Evolutionary conservation across 1,140 invertebrate genomes (phyloP).

Genomic region (Aphis craccivora): DNA sequence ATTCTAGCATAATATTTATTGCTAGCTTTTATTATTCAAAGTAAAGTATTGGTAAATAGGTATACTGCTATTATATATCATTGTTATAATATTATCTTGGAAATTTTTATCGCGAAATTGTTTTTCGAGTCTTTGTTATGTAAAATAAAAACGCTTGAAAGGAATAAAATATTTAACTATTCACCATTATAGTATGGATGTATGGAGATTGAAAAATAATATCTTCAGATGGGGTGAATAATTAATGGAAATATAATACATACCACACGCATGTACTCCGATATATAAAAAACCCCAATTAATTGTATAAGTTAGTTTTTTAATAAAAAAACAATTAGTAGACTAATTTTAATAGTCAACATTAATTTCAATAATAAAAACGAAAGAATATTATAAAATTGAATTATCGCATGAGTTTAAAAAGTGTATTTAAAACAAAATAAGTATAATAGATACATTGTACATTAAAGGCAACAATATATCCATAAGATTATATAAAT

Average conservation of each 20-base stretch:
- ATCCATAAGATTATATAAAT: not conserved
- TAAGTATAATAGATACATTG: not conserved
- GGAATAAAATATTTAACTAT: not conserved
- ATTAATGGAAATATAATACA: not conserved
- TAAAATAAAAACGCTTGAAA: not conserved
- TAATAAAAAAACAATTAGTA: not conserved
- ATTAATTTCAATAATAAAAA: not conserved
- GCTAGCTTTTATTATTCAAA: not conserved
- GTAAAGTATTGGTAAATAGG: conserved; percentile 1
- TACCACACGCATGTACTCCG: too few species aligned
- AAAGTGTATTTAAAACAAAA: not conserved
- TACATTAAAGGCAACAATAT: not conserved
- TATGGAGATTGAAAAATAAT: not conserved
- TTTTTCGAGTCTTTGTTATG: conserved; percentile 16
- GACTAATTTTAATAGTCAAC: not conserved
- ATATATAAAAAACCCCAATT: too few species aligned
- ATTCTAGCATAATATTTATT: not conserved
- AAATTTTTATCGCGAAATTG: not conserved
- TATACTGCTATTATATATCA: not conserved
- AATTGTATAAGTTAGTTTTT: not conserved
- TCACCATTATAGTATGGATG: not conserved
- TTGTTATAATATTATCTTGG: not conserved
- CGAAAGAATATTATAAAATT: not conserved
- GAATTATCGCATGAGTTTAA: not conserved
- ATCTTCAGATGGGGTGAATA: not conserved